Percentiles rank a stretch among this genome's conserved stretches.
These are phyloP conservation scores for Coregonus clupeaformis DNA, from an alignment of 2,113 vertebrate genomes.

Conservation along the genomic window DNA sequence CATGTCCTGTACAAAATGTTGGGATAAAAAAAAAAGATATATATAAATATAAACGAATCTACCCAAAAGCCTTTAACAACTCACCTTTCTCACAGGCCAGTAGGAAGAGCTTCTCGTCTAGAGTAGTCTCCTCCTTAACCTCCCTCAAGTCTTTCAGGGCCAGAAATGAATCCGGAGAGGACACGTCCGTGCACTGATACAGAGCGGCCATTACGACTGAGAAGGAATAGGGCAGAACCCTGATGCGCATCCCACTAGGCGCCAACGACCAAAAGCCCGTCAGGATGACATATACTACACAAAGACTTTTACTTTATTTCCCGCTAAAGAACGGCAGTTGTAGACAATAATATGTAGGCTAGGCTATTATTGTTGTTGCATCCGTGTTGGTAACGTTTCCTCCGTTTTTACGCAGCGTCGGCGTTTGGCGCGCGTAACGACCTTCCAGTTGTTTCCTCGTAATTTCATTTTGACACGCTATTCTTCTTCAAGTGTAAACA, in stretches of 20 bases:
- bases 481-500: background rate
- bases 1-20: background rate
- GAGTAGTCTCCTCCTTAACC: slow-evolving; percentile 94
- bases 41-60: too few species aligned
- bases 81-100: slow-evolving; percentile 97
- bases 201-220: slow-evolving; percentile 90
- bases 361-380: slow-evolving; percentile 16
- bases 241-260: too few species aligned
- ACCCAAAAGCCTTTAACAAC: background rate
- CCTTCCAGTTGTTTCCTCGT: background rate
- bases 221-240: slow-evolving; percentile 75
- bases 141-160: slow-evolving; percentile 96
- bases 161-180: slow-evolving; percentile 89
- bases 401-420: background rate
- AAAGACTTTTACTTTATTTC: background rate
- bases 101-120: slow-evolving; percentile 95
- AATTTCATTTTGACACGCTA: background rate
- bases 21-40: background rate
- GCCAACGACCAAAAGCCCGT: slow-evolving; percentile 55
- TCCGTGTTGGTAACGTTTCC: background rate
- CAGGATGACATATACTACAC: slow-evolving; percentile 23
- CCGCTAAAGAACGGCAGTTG: background rate
- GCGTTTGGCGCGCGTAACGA: background rate
- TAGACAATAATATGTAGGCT: slow-evolving; percentile 12
- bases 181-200: slow-evolving; percentile 87